phyloP scores from a whole-genome alignment of 2,888 invertebrate species.

The Rhyacophila evoluta region DNA sequence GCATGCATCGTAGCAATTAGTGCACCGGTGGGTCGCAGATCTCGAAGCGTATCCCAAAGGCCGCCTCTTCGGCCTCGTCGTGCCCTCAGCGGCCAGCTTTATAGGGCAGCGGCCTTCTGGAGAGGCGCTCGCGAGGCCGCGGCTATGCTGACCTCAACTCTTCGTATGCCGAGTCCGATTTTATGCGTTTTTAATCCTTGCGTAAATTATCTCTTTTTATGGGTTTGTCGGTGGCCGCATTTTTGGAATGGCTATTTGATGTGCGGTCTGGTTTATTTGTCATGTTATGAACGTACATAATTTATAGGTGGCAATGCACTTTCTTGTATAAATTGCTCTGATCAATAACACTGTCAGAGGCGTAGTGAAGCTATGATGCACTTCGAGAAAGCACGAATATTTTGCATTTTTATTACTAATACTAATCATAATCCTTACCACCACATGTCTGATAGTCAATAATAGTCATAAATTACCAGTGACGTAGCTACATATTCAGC shows the following conservation, averaged over 20 bases:
- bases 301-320: too few relatives aligned
- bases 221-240: background rate
- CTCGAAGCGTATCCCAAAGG: background rate
- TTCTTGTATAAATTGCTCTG: too few relatives aligned
- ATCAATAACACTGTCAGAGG: too few relatives aligned
- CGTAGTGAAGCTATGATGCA: too few relatives aligned
- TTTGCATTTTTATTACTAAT: too few relatives aligned
- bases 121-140: background rate
- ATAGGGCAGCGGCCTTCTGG: conserved; percentile 27
- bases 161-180: background rate
- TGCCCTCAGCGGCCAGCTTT: conserved; percentile 5
- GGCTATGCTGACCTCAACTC: background rate
- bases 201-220: background rate
- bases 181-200: background rate
- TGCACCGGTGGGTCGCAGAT: background rate
- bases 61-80: background rate
- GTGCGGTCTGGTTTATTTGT: too few relatives aligned
- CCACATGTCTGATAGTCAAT: too few relatives aligned
- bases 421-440: too few relatives aligned
- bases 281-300: too few relatives aligned
- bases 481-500: too few relatives aligned
- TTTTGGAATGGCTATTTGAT: background rate
- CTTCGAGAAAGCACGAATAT: too few relatives aligned
- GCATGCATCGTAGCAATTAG: background rate
- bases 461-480: too few relatives aligned